phyloP scores from a whole-genome alignment of 2,113 vertebrate genomes.

The Bos indicus region DNA sequence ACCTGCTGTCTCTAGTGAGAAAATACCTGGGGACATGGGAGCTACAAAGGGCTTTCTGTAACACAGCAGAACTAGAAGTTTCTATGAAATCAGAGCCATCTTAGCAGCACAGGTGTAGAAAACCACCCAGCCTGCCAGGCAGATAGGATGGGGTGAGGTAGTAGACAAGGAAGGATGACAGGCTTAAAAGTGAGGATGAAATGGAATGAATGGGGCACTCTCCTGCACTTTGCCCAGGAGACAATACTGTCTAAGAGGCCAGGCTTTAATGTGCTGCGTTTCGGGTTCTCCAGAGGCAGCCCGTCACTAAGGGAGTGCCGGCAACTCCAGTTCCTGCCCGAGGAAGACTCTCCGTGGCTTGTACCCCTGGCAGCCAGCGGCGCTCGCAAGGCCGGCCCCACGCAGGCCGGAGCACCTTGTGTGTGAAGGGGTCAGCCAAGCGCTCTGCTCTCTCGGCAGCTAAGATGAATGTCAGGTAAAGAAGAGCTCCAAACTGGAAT shows the following conservation, averaged over 20 bases:
- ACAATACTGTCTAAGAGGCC: background rate
- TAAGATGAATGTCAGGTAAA: slow-evolving; percentile 94
- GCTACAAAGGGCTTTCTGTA: background rate
- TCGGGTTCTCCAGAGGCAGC: slow-evolving; percentile 32
- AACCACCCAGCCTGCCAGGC: background rate
- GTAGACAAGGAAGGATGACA: background rate
- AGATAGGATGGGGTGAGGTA: background rate
- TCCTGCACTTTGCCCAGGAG: background rate
- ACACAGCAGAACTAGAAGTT: background rate
- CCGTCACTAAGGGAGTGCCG: slow-evolving; percentile 10
- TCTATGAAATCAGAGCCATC: background rate
- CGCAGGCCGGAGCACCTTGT: slow-evolving; percentile 62
- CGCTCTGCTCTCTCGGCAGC: slow-evolving; percentile 82
- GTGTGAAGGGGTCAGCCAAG: slow-evolving; percentile 76
- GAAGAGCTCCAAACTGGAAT: background rate
- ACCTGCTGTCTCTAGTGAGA: background rate
- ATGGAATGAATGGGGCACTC: background rate
- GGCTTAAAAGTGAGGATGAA: background rate
- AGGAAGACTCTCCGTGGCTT: slow-evolving; percentile 44
- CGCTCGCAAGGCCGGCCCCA: slow-evolving; percentile 60
- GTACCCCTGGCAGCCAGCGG: slow-evolving; percentile 65
- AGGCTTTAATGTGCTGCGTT: background rate
- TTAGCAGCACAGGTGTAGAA: background rate
- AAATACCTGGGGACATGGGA: background rate
- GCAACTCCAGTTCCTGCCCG: slow-evolving; percentile 82